phyloP scores from a whole-genome alignment of 1,140 invertebrate species.

The Drosophila bocqueti region DNA sequence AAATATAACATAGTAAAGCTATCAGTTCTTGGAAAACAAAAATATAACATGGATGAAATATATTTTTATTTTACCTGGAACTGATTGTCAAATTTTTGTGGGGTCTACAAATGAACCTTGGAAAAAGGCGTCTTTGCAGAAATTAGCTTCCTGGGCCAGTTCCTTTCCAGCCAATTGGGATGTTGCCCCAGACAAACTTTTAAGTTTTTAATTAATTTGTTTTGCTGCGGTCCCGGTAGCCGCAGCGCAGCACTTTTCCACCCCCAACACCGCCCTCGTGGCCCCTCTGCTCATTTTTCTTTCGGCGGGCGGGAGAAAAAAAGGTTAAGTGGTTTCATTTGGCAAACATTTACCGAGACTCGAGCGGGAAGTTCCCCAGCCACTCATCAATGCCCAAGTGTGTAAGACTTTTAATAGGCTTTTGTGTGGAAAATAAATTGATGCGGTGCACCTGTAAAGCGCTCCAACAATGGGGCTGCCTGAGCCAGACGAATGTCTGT shows the following conservation, averaged over 20 bases:
- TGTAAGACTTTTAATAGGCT: constrained; percentile 79
- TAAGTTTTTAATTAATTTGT: constrained; percentile 83
- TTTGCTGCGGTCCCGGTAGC: constrained; percentile 60
- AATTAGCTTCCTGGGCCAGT: constrained; percentile 5
- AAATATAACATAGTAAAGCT: too few relatives aligned
- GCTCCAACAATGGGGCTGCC: constrained; percentile 55
- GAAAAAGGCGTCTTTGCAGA: constrained; percentile 16
- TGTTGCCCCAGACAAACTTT: constrained; percentile 57
- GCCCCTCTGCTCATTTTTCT: constrained; percentile 57
- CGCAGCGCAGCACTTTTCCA: constrained; percentile 26
- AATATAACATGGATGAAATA: background rate
- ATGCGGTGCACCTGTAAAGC: constrained; percentile 80
- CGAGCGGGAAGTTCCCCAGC: constrained; percentile 27
- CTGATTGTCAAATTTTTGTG: constrained; percentile 16
- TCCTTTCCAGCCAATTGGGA: constrained; percentile 27
- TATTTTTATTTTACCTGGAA: background rate
- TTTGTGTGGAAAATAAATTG: constrained; percentile 83
- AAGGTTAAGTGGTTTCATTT: constrained; percentile 83
- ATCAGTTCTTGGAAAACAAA: too few relatives aligned
- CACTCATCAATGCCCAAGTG: constrained; percentile 65
- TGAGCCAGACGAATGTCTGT: constrained; percentile 36
- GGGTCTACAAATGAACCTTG: constrained; percentile 8
- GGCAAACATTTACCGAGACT: constrained; percentile 75
- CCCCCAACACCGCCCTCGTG: background rate
- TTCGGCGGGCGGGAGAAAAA: constrained; percentile 41